phyloP scores from a whole-genome alignment of 2,888 invertebrate genomes.

The Epirrhoe tristata region DNA sequence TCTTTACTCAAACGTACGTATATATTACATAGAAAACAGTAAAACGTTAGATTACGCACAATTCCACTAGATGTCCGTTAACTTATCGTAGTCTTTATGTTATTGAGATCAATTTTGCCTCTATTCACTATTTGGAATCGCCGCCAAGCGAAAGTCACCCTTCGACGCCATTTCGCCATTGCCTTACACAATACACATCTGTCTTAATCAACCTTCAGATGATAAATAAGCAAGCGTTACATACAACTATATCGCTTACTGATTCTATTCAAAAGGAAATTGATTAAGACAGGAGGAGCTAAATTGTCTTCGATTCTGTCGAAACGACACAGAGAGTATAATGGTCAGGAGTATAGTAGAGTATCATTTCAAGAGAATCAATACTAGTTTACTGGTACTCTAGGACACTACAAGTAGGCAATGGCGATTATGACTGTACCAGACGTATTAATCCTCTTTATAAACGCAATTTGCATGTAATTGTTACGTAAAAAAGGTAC shows the following conservation, averaged over 20 bases:
- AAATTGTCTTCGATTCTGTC: conserved; percentile 44
- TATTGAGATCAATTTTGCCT: conserved; percentile 83
- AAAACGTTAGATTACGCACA: conserved; percentile 77
- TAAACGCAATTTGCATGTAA: conserved; percentile 13
- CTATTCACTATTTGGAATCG: conserved; percentile 70
- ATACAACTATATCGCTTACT: conserved; percentile 24
- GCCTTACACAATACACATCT: conserved; percentile 23
- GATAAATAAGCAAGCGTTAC: conserved; percentile 17
- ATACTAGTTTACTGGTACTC: conserved; percentile 16
- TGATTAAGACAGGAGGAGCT: conserved; percentile 27
- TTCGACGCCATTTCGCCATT: conserved; percentile 48
- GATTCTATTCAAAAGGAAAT: conserved; percentile 9
- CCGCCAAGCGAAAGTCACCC: conserved; percentile 54
- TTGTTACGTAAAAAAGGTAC: conserved; percentile 31
- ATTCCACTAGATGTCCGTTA: conserved; percentile 81
- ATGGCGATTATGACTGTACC: conserved; percentile 25
- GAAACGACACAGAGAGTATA: conserved; percentile 44
- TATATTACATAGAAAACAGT: conserved; percentile 81
- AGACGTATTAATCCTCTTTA: conserved; percentile 10
- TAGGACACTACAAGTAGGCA: conserved; percentile 20
- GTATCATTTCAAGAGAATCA: conserved; percentile 49
- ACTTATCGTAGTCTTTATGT: conserved; percentile 77
- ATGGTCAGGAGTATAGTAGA: conserved; percentile 46
- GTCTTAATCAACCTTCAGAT: conserved; percentile 2
- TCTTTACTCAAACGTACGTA: conserved; percentile 55